Percentiles rank a stretch among this genome's conserved stretches.
These are phyloP conservation scores for Eupeodes luniger DNA, from an alignment of 2,888 invertebrate genomes.

Conservation along the genomic window DNA sequence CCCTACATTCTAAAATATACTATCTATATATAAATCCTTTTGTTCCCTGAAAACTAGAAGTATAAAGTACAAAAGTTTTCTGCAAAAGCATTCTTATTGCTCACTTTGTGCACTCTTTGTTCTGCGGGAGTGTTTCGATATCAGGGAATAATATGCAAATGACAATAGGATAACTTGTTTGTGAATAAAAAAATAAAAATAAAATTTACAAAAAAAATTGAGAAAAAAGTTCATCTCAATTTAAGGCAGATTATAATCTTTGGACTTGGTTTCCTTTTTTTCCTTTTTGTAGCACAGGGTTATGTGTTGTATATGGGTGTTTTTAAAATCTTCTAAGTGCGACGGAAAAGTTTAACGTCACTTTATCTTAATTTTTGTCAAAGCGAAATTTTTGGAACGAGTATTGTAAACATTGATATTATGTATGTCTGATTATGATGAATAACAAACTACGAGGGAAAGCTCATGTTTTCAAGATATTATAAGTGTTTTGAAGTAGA, in stretches of 20 bases:
- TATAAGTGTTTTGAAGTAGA: no score
- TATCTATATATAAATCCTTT: constrained; percentile 52
- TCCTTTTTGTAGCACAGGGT: neutral
- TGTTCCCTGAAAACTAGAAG: constrained; percentile 34
- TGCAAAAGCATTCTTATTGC: constrained; percentile 22
- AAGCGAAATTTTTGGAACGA: constrained; percentile 13
- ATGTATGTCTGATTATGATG: neutral
- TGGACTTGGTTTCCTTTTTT: constrained; percentile 16
- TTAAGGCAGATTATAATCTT: constrained; percentile 42
- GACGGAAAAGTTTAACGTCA: constrained; percentile 31
- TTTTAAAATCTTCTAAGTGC: neutral
- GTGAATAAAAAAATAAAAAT: constrained; percentile 23
- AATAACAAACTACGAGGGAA: neutral
- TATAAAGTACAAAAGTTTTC: constrained; percentile 59
- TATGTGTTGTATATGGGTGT: neutral
- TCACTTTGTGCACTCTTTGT: constrained; percentile 52
- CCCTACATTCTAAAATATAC: constrained; percentile 34
- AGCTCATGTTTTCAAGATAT: neutral
- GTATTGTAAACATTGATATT: neutral
- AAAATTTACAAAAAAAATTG: constrained; percentile 1
- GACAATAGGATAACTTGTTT: constrained; percentile 56
- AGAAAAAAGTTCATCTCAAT: constrained; percentile 57
- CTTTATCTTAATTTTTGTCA: constrained; percentile 38
- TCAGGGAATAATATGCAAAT: constrained; percentile 60
- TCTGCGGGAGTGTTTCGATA: constrained; percentile 56